phyloP scores from a whole-genome alignment of 2,113 vertebrate species.

The Ammospiza caudacuta region DNA sequence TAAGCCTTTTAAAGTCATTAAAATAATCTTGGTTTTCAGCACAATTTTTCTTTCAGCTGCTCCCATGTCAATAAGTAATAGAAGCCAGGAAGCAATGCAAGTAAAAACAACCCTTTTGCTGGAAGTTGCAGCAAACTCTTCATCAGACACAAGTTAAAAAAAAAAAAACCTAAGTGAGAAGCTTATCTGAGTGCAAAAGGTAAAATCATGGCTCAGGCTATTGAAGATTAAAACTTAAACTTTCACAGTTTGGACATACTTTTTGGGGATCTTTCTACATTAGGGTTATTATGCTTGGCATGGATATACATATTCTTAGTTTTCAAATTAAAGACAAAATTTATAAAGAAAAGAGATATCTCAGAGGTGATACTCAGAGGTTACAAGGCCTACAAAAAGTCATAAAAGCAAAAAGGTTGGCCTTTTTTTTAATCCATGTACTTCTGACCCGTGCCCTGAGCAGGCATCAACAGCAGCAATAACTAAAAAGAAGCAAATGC shows the following conservation, averaged over 20 bases:
- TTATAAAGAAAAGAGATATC: background rate
- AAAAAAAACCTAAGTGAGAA: background rate
- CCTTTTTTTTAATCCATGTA: background rate
- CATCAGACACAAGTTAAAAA: background rate
- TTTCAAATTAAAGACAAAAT: background rate
- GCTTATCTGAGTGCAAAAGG: background rate
- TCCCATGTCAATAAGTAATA: background rate
- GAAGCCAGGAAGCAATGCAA: background rate
- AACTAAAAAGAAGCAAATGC: background rate
- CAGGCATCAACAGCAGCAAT: background rate
- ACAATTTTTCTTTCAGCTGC: background rate
- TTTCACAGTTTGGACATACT: background rate
- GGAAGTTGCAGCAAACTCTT: background rate
- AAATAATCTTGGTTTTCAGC: background rate
- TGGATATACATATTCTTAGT: background rate
- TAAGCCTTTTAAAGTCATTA: background rate
- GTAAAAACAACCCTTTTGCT: background rate
- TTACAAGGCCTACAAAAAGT: background rate
- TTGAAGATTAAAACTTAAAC: background rate
- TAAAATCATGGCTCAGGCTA: background rate
- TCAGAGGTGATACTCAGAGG: background rate
- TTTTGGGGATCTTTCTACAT: background rate
- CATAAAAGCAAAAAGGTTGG: background rate
- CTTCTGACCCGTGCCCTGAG: background rate
- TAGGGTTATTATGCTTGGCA: background rate